These are phyloP conservation scores for Nomada fucata DNA, from an alignment of 2,888 invertebrate species.

Conservation along the genomic window DNA sequence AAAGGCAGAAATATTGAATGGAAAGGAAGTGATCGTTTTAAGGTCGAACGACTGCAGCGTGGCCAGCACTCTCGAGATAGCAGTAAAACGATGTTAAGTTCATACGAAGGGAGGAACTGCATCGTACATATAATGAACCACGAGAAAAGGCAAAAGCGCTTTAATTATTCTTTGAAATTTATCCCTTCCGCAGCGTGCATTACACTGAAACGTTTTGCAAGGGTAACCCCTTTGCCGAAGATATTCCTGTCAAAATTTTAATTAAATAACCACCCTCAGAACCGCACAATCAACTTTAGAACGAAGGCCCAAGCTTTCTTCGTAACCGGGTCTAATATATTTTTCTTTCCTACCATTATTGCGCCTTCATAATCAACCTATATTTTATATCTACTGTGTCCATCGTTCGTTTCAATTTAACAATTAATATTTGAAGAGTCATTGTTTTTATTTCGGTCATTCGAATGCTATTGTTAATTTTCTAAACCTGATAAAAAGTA, in stretches of 20 bases:
- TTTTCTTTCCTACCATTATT: too few species aligned
- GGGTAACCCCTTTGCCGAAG: constrained; percentile 20
- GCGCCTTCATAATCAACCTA: too few species aligned
- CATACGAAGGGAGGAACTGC: constrained; percentile 42
- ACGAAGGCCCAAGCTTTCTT: too few species aligned
- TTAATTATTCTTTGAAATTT: constrained; percentile 50
- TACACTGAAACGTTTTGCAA: constrained; percentile 3
- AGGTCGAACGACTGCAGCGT: constrained; percentile 26
- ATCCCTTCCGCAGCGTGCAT: constrained; percentile 11
- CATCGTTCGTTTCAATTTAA: too few species aligned
- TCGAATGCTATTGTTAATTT: too few species aligned
- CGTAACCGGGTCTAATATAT: too few species aligned
- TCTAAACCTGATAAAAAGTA: too few species aligned
- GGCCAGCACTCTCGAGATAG: constrained; percentile 37
- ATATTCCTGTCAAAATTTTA: constrained; percentile 35
- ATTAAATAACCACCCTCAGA: constrained; percentile 17
- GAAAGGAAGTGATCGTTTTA: constrained; percentile 30
- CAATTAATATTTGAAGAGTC: too few species aligned
- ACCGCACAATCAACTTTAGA: constrained; percentile 10
- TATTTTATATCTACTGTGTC: too few species aligned
- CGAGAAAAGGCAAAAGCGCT: constrained; percentile 28
- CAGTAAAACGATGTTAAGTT: constrained; percentile 49
- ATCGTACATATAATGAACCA: constrained; percentile 50
- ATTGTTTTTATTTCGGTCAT: too few species aligned
- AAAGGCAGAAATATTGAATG: not conserved